Percentiles rank a stretch among this genome's conserved stretches.
phyloP scores from a whole-genome alignment of 2,113 vertebrate genomes.

The Tachysurus vachellii region DNA sequence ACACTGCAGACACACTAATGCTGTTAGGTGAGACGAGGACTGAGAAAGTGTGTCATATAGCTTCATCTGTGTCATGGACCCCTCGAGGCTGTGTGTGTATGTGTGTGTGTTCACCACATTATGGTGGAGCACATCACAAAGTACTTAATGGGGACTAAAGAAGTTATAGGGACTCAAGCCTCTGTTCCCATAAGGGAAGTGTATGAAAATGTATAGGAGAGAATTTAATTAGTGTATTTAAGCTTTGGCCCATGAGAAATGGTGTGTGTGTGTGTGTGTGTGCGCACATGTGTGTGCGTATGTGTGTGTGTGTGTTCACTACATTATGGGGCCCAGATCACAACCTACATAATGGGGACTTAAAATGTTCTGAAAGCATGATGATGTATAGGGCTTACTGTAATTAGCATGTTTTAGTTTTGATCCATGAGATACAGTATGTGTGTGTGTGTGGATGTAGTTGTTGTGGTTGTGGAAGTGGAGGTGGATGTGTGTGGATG shows the following conservation, averaged over 20 bases:
- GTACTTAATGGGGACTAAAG: background rate
- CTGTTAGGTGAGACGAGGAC: background rate
- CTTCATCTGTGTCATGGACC: slow-evolving; percentile 7
- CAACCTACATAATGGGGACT: background rate
- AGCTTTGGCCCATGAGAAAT: background rate
- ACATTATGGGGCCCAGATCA: background rate
- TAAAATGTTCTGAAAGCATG: background rate
- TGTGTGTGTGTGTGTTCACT: background rate
- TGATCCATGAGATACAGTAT: background rate
- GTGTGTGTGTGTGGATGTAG: background rate
- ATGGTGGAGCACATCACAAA: background rate
- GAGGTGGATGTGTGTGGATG: slow-evolving; percentile 11
- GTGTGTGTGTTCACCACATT: background rate
- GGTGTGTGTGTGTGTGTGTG: slow-evolving; percentile 53
- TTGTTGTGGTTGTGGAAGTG: slow-evolving; percentile 1
- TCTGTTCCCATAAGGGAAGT: background rate
- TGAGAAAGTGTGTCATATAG: slow-evolving; percentile 14
- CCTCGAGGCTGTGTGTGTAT: slow-evolving; percentile 22
- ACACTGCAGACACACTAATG: slow-evolving; percentile 19
- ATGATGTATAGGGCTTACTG: background rate
- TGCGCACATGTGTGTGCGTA: slow-evolving; percentile 54
- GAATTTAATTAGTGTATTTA: background rate
- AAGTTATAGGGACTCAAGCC: background rate
- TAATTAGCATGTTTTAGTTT: background rate
- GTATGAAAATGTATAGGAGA: background rate